These are phyloP conservation scores for Lathamus discolor DNA, from an alignment of 2,113 vertebrate genomes.

Conservation along the genomic window DNA sequence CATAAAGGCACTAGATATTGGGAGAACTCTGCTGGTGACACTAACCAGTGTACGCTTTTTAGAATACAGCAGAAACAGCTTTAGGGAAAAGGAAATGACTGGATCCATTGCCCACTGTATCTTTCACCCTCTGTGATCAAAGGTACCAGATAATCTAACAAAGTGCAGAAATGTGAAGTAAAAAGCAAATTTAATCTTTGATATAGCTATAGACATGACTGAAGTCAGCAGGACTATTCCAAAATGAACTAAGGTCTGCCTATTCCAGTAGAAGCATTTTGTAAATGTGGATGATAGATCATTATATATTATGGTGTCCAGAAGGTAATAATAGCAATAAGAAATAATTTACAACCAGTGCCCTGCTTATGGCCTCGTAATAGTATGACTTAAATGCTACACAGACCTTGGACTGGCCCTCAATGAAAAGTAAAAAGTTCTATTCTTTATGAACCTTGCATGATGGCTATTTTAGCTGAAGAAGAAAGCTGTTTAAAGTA, in stretches of 20 bases:
- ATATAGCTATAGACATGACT: background rate
- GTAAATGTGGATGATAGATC: background rate
- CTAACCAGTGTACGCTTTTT: rapidly evolving
- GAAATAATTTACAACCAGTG: constrained; percentile 33
- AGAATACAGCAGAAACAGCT: background rate
- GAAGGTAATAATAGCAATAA: constrained; percentile 4
- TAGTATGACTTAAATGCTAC: background rate
- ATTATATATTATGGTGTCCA: background rate
- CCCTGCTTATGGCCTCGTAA: background rate
- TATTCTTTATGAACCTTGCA: constrained; percentile 22
- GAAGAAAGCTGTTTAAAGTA: constrained; percentile 23
- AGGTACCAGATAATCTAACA: background rate
- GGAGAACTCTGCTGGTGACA: background rate
- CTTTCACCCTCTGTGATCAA: background rate
- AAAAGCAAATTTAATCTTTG: background rate
- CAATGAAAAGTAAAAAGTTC: background rate
- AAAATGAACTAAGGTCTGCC: background rate
- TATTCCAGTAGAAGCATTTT: background rate
- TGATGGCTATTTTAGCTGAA: constrained; percentile 44
- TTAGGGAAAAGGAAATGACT: background rate
- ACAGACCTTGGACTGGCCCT: constrained; percentile 35
- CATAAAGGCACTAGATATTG: rapidly evolving
- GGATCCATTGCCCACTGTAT: background rate
- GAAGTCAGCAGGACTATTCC: background rate
- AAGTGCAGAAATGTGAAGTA: background rate